Evolutionary conservation across 2,888 invertebrate species (phyloP), one percentile per base, ranked within the genome.

Genomic region (Drosophila suboccidentalis): DNA sequence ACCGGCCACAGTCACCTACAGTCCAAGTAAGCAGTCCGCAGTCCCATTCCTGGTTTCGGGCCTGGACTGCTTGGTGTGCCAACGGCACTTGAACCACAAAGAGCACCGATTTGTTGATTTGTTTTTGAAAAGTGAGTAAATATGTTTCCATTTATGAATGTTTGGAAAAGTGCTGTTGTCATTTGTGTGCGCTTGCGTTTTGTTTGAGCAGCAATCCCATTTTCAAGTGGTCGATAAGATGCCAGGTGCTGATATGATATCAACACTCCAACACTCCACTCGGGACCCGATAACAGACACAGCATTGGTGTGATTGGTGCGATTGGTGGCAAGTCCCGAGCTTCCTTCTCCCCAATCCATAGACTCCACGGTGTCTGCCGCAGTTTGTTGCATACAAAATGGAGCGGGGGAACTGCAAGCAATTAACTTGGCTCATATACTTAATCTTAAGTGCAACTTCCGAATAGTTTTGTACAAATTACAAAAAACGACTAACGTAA

Each of bases 131-230:
- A 89, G 90, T 89, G 83, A 89, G 90, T 88, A 90, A 90, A 89
- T 90, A 90, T 78, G 81, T 89, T 90, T 88, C 90, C 90, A 90
- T 90, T 90, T 90, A 80, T 90, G 78, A 81, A 78, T 90, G 90
- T 89, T 89, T 90, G 86, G 87, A 77, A 82, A 85, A 76, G 44
- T 75, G 76, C 69, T 59, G 69, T 29, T 50, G 29, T 29, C 29
- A 15, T 32, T 34, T 57, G 26, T 75, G 77, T 79, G 80, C 72
- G 83, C 78, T 44, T 82, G 71, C 73, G 85, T 66, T 87, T 82
- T 89, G 87, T 89, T 89, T 89, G 87, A 77, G 78, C 82, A 90
- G 78, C 85, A 88, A 90, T 87, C 77, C 80, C 82, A 84, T 89
- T 90, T 84, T 90, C 71, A 85, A 89, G 89, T 90, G 89, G 62